phyloP scores from a whole-genome alignment of 2,888 invertebrate species.

The Cepaea hortensis region DNA sequence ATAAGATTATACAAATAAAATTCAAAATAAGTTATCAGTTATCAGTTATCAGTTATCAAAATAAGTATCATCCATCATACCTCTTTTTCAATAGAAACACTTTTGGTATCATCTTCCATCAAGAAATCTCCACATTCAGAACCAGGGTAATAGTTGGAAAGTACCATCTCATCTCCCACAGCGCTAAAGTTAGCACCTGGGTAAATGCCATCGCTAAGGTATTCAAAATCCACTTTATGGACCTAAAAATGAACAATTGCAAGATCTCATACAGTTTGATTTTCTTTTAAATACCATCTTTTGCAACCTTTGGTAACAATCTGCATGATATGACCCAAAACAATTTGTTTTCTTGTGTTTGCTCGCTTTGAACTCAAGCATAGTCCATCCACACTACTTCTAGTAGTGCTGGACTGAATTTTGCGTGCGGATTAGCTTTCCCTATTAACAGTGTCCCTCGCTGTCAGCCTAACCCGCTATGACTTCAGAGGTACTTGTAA shows the following conservation, averaged over 20 bases:
- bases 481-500: too few relatives aligned
- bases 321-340: neutral
- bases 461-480: too few relatives aligned
- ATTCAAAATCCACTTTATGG: constrained; percentile 54
- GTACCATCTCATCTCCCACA: constrained; percentile 52
- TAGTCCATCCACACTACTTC: too few relatives aligned
- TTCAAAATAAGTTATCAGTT: neutral
- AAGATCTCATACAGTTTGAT: neutral
- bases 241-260: constrained; percentile 50
- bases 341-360: neutral
- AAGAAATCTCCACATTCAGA: constrained; percentile 15
- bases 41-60: too few relatives aligned
- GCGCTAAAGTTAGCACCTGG: constrained; percentile 58
- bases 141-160: constrained; percentile 61
- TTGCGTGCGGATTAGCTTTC: too few relatives aligned
- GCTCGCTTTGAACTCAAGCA: too few relatives aligned
- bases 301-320: too few relatives aligned
- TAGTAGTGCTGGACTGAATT: too few relatives aligned
- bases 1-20: too few relatives aligned
- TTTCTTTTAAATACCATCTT: too few relatives aligned
- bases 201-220: constrained; percentile 58
- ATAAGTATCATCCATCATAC: neutral
- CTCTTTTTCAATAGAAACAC: neutral
- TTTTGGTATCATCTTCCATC: neutral
- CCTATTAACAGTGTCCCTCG: too few relatives aligned